phyloP scores from a whole-genome alignment of 2,888 invertebrate species.

The Ctenicera cuprea region DNA sequence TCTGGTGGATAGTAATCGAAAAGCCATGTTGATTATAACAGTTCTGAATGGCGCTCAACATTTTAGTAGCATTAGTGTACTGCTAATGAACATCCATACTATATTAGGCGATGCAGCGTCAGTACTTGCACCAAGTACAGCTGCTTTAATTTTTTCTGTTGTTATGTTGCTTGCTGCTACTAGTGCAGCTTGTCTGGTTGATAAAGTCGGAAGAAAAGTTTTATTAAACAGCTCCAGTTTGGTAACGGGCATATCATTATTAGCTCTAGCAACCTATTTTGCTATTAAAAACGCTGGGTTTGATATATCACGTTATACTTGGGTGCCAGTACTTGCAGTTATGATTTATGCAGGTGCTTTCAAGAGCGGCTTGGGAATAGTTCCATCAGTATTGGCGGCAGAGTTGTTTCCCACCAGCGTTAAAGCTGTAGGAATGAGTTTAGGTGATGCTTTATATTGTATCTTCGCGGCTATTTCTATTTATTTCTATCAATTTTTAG shows the following conservation, averaged over 20 bases:
- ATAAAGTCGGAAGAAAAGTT: constrained; percentile 67
- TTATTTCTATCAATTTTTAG: constrained; percentile 64
- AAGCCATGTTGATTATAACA: constrained; percentile 68
- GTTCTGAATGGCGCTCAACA: constrained; percentile 69
- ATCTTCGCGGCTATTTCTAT: constrained; percentile 65
- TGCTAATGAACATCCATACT: constrained; percentile 70
- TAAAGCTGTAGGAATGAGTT: constrained; percentile 70
- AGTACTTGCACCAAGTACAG: constrained; percentile 62
- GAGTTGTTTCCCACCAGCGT: constrained; percentile 70
- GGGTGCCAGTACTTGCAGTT: constrained; percentile 68
- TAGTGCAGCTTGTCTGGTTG: constrained; percentile 64
- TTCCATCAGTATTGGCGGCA: constrained; percentile 70
- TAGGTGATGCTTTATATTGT: constrained; percentile 67
- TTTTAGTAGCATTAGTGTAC: constrained; percentile 68
- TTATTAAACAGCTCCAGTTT: constrained; percentile 66
- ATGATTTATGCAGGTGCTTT: constrained; percentile 68
- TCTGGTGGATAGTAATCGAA: too few relatives aligned
- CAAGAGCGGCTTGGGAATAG: constrained; percentile 68
- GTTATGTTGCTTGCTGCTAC: constrained; percentile 67
- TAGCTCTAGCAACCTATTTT: constrained; percentile 67
- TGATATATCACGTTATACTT: constrained; percentile 64
- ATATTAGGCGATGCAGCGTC: constrained; percentile 67
- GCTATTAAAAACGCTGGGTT: constrained; percentile 62
- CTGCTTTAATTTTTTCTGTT: constrained; percentile 67
- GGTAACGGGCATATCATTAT: constrained; percentile 65